These are phyloP conservation scores for Astreopora myriophthalma DNA, from an alignment of 64 coral and sea anemone species.

Conservation along the genomic window DNA sequence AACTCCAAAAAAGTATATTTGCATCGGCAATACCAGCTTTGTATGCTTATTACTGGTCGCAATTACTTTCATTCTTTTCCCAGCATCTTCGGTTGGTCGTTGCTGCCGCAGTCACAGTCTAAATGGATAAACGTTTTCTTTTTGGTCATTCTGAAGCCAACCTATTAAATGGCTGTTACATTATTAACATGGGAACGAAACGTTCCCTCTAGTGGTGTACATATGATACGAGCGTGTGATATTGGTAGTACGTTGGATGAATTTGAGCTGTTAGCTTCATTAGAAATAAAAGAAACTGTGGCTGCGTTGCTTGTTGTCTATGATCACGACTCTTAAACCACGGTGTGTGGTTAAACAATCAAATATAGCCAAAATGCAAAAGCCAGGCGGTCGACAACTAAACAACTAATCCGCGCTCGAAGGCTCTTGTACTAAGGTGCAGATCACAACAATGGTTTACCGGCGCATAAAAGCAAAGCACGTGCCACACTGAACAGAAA, in stretches of 20 bases:
- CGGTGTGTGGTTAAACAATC: background rate
- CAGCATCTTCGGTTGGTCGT: too few species aligned
- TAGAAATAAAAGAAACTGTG: too few species aligned
- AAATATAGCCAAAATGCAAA: background rate
- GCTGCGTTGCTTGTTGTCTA: background rate
- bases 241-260: too few species aligned
- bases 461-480: conserved; percentile 15
- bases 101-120: too few species aligned
- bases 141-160: too few species aligned
- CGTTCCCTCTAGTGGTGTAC: background rate
- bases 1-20: too few species aligned
- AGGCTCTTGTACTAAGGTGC: background rate
- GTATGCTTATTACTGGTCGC: too few species aligned
- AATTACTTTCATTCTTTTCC: too few species aligned
- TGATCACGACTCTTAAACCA: too few species aligned
- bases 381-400: background rate
- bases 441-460: conserved; percentile 10
- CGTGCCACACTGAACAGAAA: conserved; percentile 12
- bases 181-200: background rate
- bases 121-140: too few species aligned
- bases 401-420: background rate
- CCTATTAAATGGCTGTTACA: background rate
- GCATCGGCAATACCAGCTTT: too few species aligned
- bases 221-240: background rate
- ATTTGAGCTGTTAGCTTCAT: too few species aligned